Percentiles rank a stretch among this genome's conserved stretches.
Evolutionary conservation across 2,888 invertebrate species (phyloP).

Genomic region (Amiota communis): DNA sequence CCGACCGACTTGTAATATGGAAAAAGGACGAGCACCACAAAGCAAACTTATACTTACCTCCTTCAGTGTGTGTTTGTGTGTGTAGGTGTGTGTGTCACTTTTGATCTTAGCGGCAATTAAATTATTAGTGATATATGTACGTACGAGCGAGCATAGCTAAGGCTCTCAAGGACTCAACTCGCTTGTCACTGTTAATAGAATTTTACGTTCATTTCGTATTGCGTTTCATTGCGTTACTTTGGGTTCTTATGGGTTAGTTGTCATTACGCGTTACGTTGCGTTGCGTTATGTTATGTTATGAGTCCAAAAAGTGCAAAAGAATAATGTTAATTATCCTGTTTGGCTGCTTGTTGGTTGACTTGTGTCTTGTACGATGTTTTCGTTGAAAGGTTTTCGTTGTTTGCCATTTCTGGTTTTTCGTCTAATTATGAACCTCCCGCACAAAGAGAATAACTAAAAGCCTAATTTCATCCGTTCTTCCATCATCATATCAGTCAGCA

Average conservation of each 20-base stretch:
- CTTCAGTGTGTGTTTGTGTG: background rate
- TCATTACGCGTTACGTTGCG: background rate
- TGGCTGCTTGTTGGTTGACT: slow-evolving; percentile 7
- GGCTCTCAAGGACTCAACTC: background rate
- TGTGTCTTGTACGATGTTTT: background rate
- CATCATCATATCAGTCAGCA: no score
- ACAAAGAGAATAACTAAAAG: slow-evolving; percentile 18
- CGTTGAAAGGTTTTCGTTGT: slow-evolving; percentile 20
- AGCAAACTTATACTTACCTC: background rate
- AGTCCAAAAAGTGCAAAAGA: slow-evolving; percentile 7
- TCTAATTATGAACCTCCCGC: background rate
- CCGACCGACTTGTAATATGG: slow-evolving; percentile 31
- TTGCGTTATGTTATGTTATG: background rate
- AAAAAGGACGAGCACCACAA: slow-evolving; percentile 27
- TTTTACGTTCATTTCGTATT: slow-evolving; percentile 2
- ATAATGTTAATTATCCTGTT: slow-evolving; percentile 25
- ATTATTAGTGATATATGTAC: slow-evolving; percentile 12
- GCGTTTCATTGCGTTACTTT: background rate
- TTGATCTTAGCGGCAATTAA: slow-evolving; percentile 18
- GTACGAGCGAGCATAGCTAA: background rate
- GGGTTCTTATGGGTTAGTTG: background rate
- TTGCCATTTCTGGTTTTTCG: background rate
- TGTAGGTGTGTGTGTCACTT: slow-evolving; percentile 9
- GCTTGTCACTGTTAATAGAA: slow-evolving; percentile 19
- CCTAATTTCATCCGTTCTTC: background rate